Conservation (phyloP, 2,888 invertebrate species). For the Amblyjoppa proteus region DNA sequence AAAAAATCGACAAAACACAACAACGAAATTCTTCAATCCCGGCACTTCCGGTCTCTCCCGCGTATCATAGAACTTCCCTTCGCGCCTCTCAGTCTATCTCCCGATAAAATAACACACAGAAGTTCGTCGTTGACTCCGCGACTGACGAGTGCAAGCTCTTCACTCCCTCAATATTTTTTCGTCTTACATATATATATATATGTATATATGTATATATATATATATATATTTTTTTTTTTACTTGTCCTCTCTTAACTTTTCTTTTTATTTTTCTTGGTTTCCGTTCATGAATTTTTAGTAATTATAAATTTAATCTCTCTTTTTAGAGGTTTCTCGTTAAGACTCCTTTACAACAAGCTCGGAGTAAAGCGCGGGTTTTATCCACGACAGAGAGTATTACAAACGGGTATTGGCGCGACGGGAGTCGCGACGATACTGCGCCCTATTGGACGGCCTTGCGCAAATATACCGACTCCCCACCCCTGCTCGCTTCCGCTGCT, state of each 20-base stretch:
- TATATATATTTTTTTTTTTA: neutral
- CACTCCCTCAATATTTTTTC: neutral
- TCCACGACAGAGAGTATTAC: slow-evolving; percentile 57
- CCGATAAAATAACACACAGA: slow-evolving; percentile 2
- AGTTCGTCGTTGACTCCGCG: slow-evolving; percentile 55
- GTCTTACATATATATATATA: neutral
- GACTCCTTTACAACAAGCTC: slow-evolving; percentile 20
- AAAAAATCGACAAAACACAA: neutral
- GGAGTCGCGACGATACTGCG: slow-evolving; percentile 84
- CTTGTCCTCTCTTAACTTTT: neutral
- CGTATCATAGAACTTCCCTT: neutral
- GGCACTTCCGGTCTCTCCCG: neutral
- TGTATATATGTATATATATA: neutral
- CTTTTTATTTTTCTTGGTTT: neutral
- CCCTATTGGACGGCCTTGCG: slow-evolving; percentile 84
- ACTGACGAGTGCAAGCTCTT: neutral
- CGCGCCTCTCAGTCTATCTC: neutral
- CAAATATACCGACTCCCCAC: slow-evolving; percentile 85
- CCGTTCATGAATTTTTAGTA: neutral
- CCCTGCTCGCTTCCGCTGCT: slow-evolving; percentile 70
- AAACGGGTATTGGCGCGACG: slow-evolving; percentile 80
- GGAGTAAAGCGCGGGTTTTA: slow-evolving; percentile 44
- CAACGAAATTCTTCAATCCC: neutral
- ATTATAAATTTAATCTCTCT: neutral
- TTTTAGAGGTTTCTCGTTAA: neutral